Percentiles rank a stretch among this genome's conserved stretches.
These are phyloP conservation scores for Acanthosepion lycidas DNA, from an alignment of 2,888 invertebrate genomes.

Conservation along the genomic window DNA sequence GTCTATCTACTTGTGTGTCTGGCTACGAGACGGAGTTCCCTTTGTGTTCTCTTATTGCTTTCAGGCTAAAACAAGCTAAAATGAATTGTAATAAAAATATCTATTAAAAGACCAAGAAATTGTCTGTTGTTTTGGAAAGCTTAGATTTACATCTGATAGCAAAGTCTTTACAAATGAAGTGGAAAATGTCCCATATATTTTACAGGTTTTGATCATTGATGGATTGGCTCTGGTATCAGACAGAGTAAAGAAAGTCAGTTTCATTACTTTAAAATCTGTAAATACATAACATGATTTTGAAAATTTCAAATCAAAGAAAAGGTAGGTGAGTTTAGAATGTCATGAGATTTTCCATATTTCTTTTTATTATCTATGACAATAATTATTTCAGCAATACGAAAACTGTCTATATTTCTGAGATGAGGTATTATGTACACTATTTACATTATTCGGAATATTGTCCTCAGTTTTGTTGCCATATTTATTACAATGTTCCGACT, in stretches of 20 bases:
- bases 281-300: too few relatives aligned
- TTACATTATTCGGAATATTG: too few relatives aligned
- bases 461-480: too few relatives aligned
- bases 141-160: background rate
- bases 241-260: background rate
- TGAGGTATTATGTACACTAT: too few relatives aligned
- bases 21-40: background rate
- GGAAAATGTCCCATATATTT: background rate
- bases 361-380: too few relatives aligned
- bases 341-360: too few relatives aligned
- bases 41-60: background rate
- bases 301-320: too few relatives aligned
- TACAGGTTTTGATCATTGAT: background rate
- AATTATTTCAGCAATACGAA: too few relatives aligned
- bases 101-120: background rate
- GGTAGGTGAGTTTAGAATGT: too few relatives aligned
- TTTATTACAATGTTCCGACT: too few relatives aligned
- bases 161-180: background rate
- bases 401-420: too few relatives aligned
- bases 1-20: background rate
- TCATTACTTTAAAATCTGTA: too few relatives aligned
- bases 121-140: background rate
- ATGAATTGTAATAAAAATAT: background rate
- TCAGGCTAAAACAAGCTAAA: background rate
- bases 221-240: background rate